phyloP scores from a whole-genome alignment of 2,888 invertebrate genomes.

The Melipona bicolor region DNA sequence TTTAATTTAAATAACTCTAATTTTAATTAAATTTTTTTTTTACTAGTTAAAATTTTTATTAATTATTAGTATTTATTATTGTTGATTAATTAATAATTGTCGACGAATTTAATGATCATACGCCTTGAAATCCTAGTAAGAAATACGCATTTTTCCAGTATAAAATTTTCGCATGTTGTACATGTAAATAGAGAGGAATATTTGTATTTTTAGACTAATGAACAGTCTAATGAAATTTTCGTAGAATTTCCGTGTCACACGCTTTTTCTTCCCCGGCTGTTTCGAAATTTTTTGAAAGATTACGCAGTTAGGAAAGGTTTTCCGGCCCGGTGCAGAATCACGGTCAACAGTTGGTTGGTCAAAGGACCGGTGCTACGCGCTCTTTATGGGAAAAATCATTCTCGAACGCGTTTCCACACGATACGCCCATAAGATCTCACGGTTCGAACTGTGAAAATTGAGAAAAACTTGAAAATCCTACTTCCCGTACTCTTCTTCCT shows the following conservation, averaged over 20 bases:
- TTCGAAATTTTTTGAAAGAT: constrained; percentile 39
- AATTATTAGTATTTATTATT: no score
- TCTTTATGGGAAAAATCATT: constrained; percentile 55
- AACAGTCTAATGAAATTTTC: not conserved
- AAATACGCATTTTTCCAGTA: not conserved
- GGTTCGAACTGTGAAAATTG: constrained; percentile 47
- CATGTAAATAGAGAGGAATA: no score
- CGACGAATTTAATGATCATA: not conserved
- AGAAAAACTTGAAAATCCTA: not conserved
- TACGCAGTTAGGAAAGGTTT: constrained; percentile 43
- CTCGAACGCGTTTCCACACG: constrained; percentile 29
- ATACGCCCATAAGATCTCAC: constrained; percentile 64
- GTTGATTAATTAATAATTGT: not conserved
- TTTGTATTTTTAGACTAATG: not conserved
- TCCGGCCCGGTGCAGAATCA: constrained; percentile 67
- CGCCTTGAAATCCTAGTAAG: not conserved
- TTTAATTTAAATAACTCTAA: no score
- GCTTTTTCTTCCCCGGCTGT: not conserved
- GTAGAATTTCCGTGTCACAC: not conserved
- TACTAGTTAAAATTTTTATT: no score
- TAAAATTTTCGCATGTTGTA: not conserved
- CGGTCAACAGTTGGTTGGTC: constrained; percentile 43
- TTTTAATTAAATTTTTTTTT: no score
- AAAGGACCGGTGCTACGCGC: constrained; percentile 17
- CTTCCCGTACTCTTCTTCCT: not conserved